These are phyloP conservation scores for Passerculus sandwichensis DNA, from an alignment of 2,797 vertebrate species.

Conservation along the genomic window DNA sequence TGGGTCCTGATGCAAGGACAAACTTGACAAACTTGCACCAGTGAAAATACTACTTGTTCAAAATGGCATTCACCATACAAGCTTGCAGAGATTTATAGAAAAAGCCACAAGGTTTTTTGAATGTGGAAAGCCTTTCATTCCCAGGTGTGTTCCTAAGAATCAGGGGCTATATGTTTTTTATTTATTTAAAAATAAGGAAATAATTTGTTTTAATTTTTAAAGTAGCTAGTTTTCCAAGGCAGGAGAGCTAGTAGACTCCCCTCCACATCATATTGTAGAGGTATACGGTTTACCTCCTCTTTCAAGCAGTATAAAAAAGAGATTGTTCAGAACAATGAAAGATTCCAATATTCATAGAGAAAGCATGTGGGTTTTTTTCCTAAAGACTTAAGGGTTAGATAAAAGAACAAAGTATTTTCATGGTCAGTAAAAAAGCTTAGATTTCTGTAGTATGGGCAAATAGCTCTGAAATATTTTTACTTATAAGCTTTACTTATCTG, in stretches of 20 bases:
- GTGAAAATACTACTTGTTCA: not conserved
- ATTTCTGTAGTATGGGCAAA: not conserved
- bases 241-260: not conserved
- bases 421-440: not conserved
- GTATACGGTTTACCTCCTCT: not conserved
- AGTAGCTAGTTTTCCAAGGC: not conserved
- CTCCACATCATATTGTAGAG: not conserved
- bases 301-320: not conserved
- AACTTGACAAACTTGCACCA: not conserved
- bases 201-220: not conserved
- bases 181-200: not conserved
- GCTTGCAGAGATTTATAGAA: not conserved
- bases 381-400: not conserved
- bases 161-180: not conserved
- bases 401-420: not conserved
- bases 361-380: not conserved
- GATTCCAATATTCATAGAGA: not conserved
- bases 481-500: not conserved
- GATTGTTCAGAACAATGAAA: not conserved
- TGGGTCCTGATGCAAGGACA: not conserved
- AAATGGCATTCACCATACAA: not conserved
- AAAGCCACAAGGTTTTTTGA: not conserved
- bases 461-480: not conserved
- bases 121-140: not conserved
- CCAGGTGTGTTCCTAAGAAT: not conserved